A percentile compares a stretch with the other conserved stretches of the same genome.
Evolutionary conservation across 1,140 invertebrate species (phyloP).

Genomic region (Drosophila guanche): DNA sequence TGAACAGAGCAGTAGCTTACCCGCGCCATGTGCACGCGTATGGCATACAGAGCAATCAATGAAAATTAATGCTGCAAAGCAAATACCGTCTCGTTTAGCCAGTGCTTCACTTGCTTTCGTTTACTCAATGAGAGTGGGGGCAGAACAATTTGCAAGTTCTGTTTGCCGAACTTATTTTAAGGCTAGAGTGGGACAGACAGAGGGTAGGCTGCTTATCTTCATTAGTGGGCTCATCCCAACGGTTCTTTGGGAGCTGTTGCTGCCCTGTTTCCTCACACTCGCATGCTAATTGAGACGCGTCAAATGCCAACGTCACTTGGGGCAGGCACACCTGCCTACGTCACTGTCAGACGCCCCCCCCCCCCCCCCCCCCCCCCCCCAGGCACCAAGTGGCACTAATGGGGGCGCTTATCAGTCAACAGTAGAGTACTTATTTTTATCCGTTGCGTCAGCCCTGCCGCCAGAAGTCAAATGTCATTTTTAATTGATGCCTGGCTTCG

Average conservation of each 20-base stretch:
- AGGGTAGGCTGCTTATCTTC: conserved; percentile 44
- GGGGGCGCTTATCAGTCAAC: conserved; percentile 43
- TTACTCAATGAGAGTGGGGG: conserved; percentile 18
- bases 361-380: no score
- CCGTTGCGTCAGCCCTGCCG: conserved; percentile 33
- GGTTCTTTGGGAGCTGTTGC: background rate
- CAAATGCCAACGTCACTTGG: conserved; percentile 2
- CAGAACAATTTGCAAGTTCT: conserved; percentile 15
- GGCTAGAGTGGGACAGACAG: conserved; percentile 9
- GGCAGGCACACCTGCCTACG: conserved; percentile 20
- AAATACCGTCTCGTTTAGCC: background rate
- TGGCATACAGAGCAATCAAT: no score
- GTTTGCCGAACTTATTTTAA: conserved; percentile 60
- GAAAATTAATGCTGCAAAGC: no score
- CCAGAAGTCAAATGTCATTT: conserved; percentile 41
- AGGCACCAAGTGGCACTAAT: conserved; percentile 22
- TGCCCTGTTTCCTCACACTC: no score
- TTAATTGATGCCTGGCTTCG: conserved; percentile 24
- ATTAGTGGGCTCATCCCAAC: conserved; percentile 56
- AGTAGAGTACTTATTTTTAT: conserved; percentile 24
- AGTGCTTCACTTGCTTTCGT: background rate
- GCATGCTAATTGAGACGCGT: conserved; percentile 26
- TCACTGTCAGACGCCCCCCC: conserved; percentile 6
- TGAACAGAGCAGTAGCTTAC: no score
- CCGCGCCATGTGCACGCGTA: no score